A percentile compares a stretch with the other conserved stretches of the same genome.
Conservation (phyloP, 2,888 invertebrate genomes). For the Petrolisthes manimaculis region DNA sequence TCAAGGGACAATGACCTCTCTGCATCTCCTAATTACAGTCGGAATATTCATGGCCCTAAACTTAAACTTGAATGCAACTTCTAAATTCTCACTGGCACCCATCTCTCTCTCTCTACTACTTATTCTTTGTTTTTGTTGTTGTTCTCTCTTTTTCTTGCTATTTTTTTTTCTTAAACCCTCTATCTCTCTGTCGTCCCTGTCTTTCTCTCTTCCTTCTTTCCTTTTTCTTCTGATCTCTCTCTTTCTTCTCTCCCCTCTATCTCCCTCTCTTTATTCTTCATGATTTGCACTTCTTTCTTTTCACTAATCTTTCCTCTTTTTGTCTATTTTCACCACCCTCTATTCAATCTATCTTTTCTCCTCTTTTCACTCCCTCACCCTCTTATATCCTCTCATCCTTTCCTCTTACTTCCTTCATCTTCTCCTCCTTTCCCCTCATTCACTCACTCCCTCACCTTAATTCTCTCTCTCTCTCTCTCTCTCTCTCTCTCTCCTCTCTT, state of each 20-base stretch:
- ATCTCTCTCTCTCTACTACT: not conserved
- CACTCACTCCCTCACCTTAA: not conserved
- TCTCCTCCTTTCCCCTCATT: constrained; percentile 6
- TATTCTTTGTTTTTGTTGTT: not conserved
- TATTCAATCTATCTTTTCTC: not conserved
- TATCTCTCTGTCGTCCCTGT: not conserved
- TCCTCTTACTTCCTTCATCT: not conserved
- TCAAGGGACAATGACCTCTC: no score
- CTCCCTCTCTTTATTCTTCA: not conserved
- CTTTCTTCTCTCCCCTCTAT: constrained; percentile 2
- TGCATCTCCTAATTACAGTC: no score
- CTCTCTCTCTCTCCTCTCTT: not conserved
- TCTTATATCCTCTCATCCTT: not conserved
- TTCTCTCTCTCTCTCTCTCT: not conserved
- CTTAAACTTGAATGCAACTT: no score
- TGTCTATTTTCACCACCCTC: not conserved
- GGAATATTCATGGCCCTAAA: no score
- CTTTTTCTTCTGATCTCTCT: not conserved
- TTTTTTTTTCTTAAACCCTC: not conserved
- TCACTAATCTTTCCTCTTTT: not conserved
- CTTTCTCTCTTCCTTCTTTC: no score
- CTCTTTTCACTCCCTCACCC: not conserved
- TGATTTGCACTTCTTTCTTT: not conserved
- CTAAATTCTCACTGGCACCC: no score
- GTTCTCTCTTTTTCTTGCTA: not conserved